A percentile compares a stretch with the other conserved stretches of the same genome.
These are phyloP conservation scores for Murina feae DNA, from an alignment of 2,113 vertebrate genomes.

Conservation along the genomic window DNA sequence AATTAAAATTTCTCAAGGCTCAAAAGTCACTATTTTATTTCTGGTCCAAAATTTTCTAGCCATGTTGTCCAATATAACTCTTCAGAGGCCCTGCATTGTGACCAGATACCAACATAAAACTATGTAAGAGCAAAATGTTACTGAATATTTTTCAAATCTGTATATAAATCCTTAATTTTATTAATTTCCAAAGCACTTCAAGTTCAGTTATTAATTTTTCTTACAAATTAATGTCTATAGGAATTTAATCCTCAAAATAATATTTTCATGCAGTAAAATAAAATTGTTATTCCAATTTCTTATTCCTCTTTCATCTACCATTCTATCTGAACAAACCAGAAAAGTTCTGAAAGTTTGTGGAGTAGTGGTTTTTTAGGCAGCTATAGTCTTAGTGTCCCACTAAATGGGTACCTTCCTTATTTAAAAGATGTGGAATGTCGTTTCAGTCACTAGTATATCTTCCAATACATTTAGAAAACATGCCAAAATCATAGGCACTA, in stretches of 20 bases:
- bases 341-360: neutral
- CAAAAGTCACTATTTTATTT: neutral
- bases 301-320: neutral
- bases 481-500: neutral
- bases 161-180: neutral
- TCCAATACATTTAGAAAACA: neutral
- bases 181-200: neutral
- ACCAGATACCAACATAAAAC: neutral
- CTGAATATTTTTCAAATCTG: neutral
- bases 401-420: neutral
- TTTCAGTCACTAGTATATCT: neutral
- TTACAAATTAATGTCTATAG: neutral
- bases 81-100: neutral
- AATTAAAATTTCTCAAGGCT: neutral
- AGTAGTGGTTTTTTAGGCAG: neutral
- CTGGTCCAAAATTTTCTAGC: neutral
- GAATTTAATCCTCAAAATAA: neutral
- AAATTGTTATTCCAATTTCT: neutral
- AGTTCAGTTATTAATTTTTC: neutral
- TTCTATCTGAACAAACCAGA: neutral
- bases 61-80: neutral
- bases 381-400: neutral
- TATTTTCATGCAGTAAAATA: neutral
- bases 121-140: neutral
- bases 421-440: neutral